phyloP scores from a whole-genome alignment of 2,888 invertebrate genomes.

The Gonocerus acuteangulatus region DNA sequence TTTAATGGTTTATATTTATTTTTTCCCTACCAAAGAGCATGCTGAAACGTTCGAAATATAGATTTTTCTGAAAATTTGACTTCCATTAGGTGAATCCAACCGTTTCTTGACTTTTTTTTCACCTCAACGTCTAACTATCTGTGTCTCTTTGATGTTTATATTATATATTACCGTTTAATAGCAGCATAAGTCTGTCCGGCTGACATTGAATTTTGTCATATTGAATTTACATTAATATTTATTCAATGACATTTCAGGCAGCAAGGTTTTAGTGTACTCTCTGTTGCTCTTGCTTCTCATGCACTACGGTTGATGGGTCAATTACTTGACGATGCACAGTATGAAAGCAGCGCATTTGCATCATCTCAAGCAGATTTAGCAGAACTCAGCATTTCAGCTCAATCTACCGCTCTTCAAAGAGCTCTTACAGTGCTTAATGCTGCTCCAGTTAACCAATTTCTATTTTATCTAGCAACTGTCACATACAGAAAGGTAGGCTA shows the following conservation, averaged over 20 bases:
- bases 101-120: no score
- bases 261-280: constrained; percentile 81
- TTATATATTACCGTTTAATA: no score
- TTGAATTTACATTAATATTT: no score
- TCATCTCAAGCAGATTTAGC: constrained; percentile 50
- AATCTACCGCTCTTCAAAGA: constrained; percentile 60
- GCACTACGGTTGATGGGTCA: constrained; percentile 69
- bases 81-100: no score
- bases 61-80: no score
- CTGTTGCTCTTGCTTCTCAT: constrained; percentile 79
- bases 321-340: constrained; percentile 66
- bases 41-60: no score
- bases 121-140: no score
- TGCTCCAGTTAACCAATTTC: constrained; percentile 68
- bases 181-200: no score
- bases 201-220: no score
- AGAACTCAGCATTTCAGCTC: constrained; percentile 55
- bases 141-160: no score
- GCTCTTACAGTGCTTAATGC: constrained; percentile 62
- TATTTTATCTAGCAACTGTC: constrained; percentile 80
- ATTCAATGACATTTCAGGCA: constrained; percentile 48
- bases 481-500: constrained; percentile 73
- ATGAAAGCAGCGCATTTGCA: constrained; percentile 52
- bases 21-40: no score
- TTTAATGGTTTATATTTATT: no score